A percentile compares a stretch with the other conserved stretches of the same genome.
phyloP scores from a whole-genome alignment of 2,113 vertebrate genomes.

The Silurus asotus region DNA sequence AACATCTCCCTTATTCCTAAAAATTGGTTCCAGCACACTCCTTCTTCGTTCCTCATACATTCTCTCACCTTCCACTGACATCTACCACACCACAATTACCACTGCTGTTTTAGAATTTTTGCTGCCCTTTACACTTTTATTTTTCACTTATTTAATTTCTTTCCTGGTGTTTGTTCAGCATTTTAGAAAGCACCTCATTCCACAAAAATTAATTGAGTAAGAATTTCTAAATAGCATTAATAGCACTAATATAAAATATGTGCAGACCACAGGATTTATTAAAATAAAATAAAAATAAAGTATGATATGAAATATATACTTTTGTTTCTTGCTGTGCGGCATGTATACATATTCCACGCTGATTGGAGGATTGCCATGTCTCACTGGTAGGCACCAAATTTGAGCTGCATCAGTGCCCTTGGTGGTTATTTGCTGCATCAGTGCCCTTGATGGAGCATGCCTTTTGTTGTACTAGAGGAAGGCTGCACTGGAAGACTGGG shows the following conservation, averaged over 20 bases:
- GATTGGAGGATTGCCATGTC: constrained; percentile 72
- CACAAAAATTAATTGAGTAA: not conserved
- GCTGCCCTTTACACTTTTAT: not conserved
- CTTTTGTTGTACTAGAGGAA: not conserved
- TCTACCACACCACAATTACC: constrained; percentile 39
- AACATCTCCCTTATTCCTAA: no score
- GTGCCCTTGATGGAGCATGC: constrained; percentile 37
- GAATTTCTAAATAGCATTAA: not conserved
- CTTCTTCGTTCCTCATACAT: no score
- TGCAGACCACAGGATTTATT: constrained; percentile 59
- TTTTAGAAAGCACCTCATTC: constrained; percentile 51
- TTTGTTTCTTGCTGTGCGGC: constrained; percentile 47
- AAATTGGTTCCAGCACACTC: no score
- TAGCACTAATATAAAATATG: not conserved
- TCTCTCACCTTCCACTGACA: constrained; percentile 23
- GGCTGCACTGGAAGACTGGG: not conserved
- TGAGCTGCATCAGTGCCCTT: constrained; percentile 40
- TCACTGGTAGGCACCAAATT: constrained; percentile 46
- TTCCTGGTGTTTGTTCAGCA: constrained; percentile 67
- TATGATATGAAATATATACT: constrained; percentile 65
- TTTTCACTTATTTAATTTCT: constrained; percentile 48
- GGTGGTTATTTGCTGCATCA: constrained; percentile 39
- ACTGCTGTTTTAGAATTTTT: not conserved
- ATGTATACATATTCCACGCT: constrained; percentile 68
- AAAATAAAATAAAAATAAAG: constrained; percentile 65